Percentiles rank a stretch among this genome's conserved stretches.
Conservation (phyloP, 2,888 invertebrate genomes). For the Hyles lineata region DNA sequence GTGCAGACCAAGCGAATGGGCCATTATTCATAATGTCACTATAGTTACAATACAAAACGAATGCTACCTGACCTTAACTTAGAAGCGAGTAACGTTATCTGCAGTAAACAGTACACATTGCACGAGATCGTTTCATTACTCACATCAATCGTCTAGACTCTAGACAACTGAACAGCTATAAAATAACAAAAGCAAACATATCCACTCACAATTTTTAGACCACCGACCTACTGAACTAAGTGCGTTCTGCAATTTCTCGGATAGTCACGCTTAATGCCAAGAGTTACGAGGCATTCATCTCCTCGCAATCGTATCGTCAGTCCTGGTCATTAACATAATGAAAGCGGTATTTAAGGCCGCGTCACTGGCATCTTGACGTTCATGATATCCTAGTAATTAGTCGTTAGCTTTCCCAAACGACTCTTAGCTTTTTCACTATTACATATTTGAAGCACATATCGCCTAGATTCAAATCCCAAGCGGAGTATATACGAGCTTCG, state of each 20-base stretch:
- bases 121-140: background rate
- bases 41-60: background rate
- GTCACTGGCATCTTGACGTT: too few species aligned
- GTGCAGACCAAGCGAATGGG: too few species aligned
- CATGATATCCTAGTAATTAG: too few species aligned
- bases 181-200: background rate
- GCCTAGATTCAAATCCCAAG: too few species aligned
- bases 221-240: background rate
- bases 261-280: background rate
- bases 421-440: too few species aligned
- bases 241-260: background rate
- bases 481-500: too few species aligned
- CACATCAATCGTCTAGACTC: constrained; percentile 1
- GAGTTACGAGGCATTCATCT: background rate
- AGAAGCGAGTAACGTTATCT: constrained; percentile 8
- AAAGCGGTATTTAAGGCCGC: too few species aligned
- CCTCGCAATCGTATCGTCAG: background rate
- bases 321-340: background rate
- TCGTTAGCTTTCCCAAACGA: too few species aligned
- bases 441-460: too few species aligned
- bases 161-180: background rate
- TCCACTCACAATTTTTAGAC: background rate
- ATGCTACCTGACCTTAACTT: constrained; percentile 31
- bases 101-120: background rate
- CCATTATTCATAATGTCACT: background rate